Evolutionary conservation across 1,140 invertebrate genomes (phyloP), one percentile per base, ranked within the genome.

Genomic region (Parasteatoda tepidariorum): DNA sequence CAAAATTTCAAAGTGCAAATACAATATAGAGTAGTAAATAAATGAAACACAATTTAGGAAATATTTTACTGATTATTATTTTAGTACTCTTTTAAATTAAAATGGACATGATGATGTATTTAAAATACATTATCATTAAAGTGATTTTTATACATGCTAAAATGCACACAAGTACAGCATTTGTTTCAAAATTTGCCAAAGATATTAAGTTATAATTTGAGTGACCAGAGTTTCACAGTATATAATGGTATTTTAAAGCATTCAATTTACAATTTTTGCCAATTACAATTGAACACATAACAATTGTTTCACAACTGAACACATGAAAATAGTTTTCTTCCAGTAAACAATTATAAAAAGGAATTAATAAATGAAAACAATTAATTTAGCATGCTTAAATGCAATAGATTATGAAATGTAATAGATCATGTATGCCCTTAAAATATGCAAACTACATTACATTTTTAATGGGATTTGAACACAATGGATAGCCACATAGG

Each of bases 401-500:
- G 13, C 13, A 41, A 41, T 41, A 48, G 1, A 48, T 48, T 48
- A 48, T 48, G 9, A 48, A 48, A 48, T 48, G 18, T 13, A 48
- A 48, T 18, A 48, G 38, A 48, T 1, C n/a, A n/a, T n/a, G n/a
- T n/a, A n/a, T n/a, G n/a, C n/a, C n/a, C n/a, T n/a, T n/a, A n/a
- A n/a, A n/a, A n/a, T n/a, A n/a, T n/a, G n/a, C n/a, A n/a, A n/a
- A n/a, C n/a, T n/a, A n/a, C 34, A 41, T 6, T 82, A 82, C 78
- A 13, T 22, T 82, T 5, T 31, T 6, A 18, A 82, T 61, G n/a
- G 55, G 15, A 1, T 82, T 82, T 34, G 67, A 34, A 41, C 78
- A 82, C 5, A 82, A 48, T 26, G 78, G 78, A 82, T 82, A 82
- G 3, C 78, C 78, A 71, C 78, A 82, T 11, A 82, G 15, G 61